A percentile compares a stretch with the other conserved stretches of the same genome.
phyloP scores from a whole-genome alignment of 2,113 vertebrate species.

The Labeo rohita region DNA sequence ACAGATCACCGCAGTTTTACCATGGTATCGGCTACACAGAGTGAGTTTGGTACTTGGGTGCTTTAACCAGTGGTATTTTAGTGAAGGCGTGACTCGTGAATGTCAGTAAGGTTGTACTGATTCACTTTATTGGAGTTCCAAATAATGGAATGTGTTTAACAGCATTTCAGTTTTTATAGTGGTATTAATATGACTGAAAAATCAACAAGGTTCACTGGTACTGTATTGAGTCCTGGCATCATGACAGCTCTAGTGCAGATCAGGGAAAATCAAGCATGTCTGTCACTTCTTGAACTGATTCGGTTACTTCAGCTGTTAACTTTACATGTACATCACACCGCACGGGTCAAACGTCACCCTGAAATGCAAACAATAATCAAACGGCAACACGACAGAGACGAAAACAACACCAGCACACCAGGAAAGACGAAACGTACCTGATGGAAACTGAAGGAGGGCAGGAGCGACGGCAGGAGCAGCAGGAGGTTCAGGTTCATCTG shows the following conservation, averaged over 20 bases:
- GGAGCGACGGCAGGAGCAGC: neutral
- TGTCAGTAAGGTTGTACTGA: neutral
- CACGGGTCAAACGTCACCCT: neutral
- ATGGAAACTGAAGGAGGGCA: neutral
- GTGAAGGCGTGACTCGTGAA: neutral
- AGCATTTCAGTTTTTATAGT: neutral
- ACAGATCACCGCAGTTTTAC: neutral
- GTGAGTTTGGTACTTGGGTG: neutral
- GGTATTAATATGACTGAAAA: neutral
- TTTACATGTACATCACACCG: neutral
- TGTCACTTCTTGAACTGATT: neutral
- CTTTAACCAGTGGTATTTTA: neutral
- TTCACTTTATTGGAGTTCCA: neutral
- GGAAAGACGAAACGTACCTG: neutral
- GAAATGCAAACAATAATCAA: neutral
- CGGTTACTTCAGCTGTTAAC: neutral
- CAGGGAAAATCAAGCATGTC: neutral
- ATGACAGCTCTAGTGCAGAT: neutral
- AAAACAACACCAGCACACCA: neutral
- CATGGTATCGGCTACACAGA: neutral
- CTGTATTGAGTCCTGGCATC: neutral
- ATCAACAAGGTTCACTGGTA: neutral
- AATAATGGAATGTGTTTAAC: neutral
- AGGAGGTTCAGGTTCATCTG: neutral
- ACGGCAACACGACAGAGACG: neutral